Evolutionary conservation across 2,113 vertebrate species (phyloP), one percentile per base, ranked within the genome.

Genomic region (Istiophorus platypterus): DNA sequence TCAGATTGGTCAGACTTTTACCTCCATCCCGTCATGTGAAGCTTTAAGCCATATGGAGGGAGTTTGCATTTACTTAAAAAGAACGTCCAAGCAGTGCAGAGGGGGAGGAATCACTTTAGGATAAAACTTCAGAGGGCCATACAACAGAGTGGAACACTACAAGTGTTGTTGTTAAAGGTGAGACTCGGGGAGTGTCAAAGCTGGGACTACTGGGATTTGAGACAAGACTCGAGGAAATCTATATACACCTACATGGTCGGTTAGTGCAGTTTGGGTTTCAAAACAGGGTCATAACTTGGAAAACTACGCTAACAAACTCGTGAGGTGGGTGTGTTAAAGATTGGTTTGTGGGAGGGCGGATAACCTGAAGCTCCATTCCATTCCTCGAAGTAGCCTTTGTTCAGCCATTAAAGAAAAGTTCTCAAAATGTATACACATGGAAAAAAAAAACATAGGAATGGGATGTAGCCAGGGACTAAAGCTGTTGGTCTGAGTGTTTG

Each of bases 31-130:
- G 1, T 37, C 81, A 61, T 26, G 56, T 72, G 78, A 80, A 80
- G 78, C 86, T 83, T 83, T 66, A 67, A 76, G 39, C 27, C 31
- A 57, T 37, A 24, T 24, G 34, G 14, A 51, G 5, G 42, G 42
- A 41, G 70, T 68, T 17, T 42, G 37, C 59, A 67, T 18, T 31
- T 18, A 37, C 13, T 62, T 24, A 20, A 84, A 75, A 64, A 63
- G 20, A 68, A 39, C 0, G 22, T 77, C 58, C 64, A 78, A 39
- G 27, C 65, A 82, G 90, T 91, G 89, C 79, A 81, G 75, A 71
- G 49, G 82, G 79, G 80, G 82, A 90, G 86, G 85, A 85, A 91
- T 81, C 72, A 70, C 78, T 74, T 34, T n/a, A 29, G 54, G 79
- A 47, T 68, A 72, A 78, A 80, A 87, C 77, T 84, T 86, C 81